phyloP scores from a whole-genome alignment of 2,888 invertebrate species.

The Tholera decimalis region DNA sequence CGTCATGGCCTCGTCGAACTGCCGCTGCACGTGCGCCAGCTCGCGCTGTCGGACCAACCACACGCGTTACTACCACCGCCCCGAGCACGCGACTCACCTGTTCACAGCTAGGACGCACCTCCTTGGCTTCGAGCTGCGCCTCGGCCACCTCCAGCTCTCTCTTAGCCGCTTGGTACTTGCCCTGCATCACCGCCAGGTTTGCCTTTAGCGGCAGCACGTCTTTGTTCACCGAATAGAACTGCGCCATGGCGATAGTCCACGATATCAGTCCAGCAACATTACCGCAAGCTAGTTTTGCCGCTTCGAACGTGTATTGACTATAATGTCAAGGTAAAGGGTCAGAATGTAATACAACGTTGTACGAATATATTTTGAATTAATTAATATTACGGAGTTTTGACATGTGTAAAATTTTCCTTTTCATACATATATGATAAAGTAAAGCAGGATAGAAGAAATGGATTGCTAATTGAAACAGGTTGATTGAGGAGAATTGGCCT shows the following conservation, averaged over 20 bases:
- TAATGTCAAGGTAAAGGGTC: background rate
- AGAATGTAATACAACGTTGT: background rate
- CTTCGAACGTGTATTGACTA: constrained; percentile 95
- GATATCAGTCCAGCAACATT: constrained; percentile 97
- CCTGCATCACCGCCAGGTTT: constrained; percentile 95
- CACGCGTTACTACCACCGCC: background rate
- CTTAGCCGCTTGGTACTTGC: constrained; percentile 93
- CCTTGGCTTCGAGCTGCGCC: constrained; percentile 88
- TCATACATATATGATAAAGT: background rate
- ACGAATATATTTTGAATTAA: background rate
- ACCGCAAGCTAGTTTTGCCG: constrained; percentile 96
- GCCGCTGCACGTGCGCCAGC: constrained; percentile 92
- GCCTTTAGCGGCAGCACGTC: constrained; percentile 97
- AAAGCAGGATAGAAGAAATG: background rate
- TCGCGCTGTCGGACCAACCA: constrained; percentile 76
- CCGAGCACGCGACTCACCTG: background rate
- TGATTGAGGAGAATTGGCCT: background rate
- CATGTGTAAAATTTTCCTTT: background rate
- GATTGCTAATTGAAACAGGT: too few relatives aligned
- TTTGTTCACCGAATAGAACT: constrained; percentile 96
- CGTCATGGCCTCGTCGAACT: constrained; percentile 94
- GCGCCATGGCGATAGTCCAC: constrained; percentile 97
- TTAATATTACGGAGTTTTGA: background rate
- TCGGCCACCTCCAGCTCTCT: constrained; percentile 92
- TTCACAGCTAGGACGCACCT: constrained; percentile 72